Conservation (phyloP, 2,797 vertebrate genomes). For the Lepus oiostolus region DNA sequence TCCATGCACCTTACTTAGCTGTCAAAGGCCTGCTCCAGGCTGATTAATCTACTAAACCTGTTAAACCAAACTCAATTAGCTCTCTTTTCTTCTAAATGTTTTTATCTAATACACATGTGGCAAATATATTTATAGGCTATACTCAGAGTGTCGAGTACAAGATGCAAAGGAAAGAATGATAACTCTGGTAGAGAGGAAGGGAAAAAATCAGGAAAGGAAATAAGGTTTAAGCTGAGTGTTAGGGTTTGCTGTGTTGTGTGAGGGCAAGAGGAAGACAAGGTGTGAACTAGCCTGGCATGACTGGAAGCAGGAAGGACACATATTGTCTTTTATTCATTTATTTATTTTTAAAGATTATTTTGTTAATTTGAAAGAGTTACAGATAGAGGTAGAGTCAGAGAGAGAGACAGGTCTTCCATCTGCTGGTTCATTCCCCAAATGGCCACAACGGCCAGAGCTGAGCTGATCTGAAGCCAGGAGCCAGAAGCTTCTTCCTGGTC, state of each 20-base stretch:
- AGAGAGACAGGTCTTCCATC: too few relatives aligned
- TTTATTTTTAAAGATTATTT: too few relatives aligned
- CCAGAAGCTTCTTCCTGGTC: too few relatives aligned
- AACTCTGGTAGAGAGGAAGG: constrained; percentile 62
- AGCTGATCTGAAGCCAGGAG: too few relatives aligned
- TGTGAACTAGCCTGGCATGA: background rate
- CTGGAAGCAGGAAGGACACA: background rate
- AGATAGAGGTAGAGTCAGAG: too few relatives aligned
- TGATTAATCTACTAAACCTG: background rate
- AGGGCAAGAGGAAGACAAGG: constrained; percentile 24
- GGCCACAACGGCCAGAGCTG: too few relatives aligned
- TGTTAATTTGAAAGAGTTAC: too few relatives aligned
- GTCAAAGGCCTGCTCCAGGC: constrained; percentile 27
- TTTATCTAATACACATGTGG: constrained; percentile 57
- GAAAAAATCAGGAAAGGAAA: constrained; percentile 60
- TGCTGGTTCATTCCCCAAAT: too few relatives aligned
- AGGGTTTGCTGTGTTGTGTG: background rate
- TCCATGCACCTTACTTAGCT: constrained; percentile 4
- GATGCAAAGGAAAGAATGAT: constrained; percentile 60
- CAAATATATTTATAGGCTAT: constrained; percentile 72
- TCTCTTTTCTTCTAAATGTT: constrained; percentile 34
- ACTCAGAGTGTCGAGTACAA: constrained; percentile 69
- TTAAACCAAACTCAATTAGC: constrained; percentile 6
- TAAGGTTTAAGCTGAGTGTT: constrained; percentile 25
- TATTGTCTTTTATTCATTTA: too few relatives aligned